Evolutionary conservation across 1,140 invertebrate genomes (phyloP).

Genomic region (Tetramorium alpestre): DNA sequence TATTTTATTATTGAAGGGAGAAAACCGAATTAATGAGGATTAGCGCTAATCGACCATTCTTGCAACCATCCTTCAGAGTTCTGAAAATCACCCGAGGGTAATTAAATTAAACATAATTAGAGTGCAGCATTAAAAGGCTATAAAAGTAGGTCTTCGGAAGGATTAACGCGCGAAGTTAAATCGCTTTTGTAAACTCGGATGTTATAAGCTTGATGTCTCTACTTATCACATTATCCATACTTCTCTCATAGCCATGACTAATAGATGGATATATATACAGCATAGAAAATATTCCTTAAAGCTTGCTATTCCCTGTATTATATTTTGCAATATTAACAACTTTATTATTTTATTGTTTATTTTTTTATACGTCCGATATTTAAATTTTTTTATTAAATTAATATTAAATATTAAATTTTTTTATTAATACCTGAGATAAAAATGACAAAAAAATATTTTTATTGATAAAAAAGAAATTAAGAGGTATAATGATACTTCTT

Average conservation of each 20-base stretch:
- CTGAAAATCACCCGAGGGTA: constrained; percentile 7
- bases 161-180: constrained; percentile 25
- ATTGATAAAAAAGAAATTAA: neutral
- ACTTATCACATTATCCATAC: neutral
- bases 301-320: neutral
- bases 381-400: neutral
- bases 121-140: neutral
- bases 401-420: neutral
- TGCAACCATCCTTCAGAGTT: constrained; percentile 5
- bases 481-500: neutral
- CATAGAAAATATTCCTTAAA: neutral
- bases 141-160: constrained; percentile 9
- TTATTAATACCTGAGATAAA: neutral
- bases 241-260: neutral
- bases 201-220: neutral
- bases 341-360: neutral
- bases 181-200: neutral
- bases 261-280: neutral
- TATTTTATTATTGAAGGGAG: neutral
- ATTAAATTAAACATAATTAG: constrained; percentile 49
- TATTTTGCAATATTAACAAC: neutral
- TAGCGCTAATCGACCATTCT: constrained; percentile 20
- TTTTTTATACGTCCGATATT: neutral
- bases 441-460: neutral
- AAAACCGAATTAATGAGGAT: constrained; percentile 50